Conservation (phyloP, 30 jellyfish, hydroid and myxozoan species). For the Cassiopea xamachana region DNA sequence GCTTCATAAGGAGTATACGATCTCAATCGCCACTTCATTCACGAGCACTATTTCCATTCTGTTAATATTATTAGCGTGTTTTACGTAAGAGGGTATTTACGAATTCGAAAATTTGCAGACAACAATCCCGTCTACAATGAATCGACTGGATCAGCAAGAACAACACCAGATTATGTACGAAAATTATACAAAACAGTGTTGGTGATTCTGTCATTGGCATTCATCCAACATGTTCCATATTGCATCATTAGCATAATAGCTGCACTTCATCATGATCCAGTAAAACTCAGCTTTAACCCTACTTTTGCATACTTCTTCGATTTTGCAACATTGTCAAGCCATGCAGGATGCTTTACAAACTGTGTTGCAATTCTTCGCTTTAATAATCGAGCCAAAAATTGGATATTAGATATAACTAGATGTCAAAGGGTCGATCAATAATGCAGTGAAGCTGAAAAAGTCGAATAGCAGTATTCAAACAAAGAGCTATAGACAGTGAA, state of each 20-base stretch:
- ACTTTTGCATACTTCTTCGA: background rate
- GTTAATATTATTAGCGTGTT: background rate
- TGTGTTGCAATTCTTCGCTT: background rate
- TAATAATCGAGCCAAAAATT: background rate
- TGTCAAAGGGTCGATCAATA: background rate
- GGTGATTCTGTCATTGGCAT: background rate
- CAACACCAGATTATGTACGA: slow-evolving; percentile 8
- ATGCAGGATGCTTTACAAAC: background rate
- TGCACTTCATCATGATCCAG: background rate
- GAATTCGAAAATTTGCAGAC: slow-evolving; percentile 1
- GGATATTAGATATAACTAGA: background rate
- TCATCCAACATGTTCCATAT: background rate
- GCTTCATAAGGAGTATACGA: background rate
- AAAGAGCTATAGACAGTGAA: too few species aligned
- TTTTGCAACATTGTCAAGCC: background rate
- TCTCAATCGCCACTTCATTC: background rate
- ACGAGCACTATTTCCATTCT: background rate
- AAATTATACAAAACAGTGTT: slow-evolving; percentile 21
- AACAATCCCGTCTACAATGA: slow-evolving; percentile 1
- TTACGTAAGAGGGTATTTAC: slow-evolving; percentile 9
- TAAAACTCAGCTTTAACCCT: background rate
- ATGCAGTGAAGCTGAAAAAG: too few species aligned
- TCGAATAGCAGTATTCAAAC: too few species aligned
- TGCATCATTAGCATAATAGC: background rate
- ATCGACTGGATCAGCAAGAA: background rate